Evolutionary conservation across 2,888 invertebrate genomes (phyloP).

Genomic region (Tachina lurida): DNA sequence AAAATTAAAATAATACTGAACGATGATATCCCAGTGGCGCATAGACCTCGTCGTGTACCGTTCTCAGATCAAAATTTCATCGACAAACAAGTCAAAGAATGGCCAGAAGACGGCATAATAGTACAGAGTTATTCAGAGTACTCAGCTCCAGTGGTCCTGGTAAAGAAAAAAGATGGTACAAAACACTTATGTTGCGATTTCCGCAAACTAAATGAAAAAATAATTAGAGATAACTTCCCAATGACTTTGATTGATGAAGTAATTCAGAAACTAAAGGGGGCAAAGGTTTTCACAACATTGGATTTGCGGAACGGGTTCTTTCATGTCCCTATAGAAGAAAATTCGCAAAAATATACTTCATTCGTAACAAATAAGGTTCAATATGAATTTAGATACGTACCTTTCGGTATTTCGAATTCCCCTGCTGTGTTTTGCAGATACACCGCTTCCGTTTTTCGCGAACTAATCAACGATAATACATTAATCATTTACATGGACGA

Average conservation of each 20-base stretch:
- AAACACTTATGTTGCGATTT: constrained; percentile 71
- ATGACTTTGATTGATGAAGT: constrained; percentile 70
- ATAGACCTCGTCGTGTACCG: constrained; percentile 41
- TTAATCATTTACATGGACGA: constrained; percentile 69
- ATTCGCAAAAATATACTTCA: constrained; percentile 73
- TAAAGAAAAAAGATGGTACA: constrained; percentile 65
- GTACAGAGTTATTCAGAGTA: constrained; percentile 57
- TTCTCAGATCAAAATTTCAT: constrained; percentile 35
- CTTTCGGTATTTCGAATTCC: constrained; percentile 72
- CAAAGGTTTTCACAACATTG: constrained; percentile 71
- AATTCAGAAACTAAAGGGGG: constrained; percentile 64
- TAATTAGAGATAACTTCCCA: constrained; percentile 71
- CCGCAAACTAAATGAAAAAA: constrained; percentile 69
- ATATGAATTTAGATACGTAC: constrained; percentile 71
- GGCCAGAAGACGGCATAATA: constrained; percentile 64
- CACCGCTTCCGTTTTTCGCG: constrained; percentile 61
- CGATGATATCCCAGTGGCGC: constrained; percentile 47
- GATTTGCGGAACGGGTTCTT: constrained; percentile 73
- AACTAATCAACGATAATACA: constrained; percentile 45
- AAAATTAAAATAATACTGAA: constrained; percentile 44
- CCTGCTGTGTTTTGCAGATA: constrained; percentile 68
- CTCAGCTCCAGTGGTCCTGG: constrained; percentile 59
- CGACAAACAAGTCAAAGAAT: constrained; percentile 56
- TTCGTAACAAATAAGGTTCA: constrained; percentile 74
- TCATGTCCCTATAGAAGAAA: constrained; percentile 71